A percentile compares a stretch with the other conserved stretches of the same genome.
Evolutionary conservation across 2,797 vertebrate species (phyloP).

Genomic region (Muraenolepis orangiensis): DNA sequence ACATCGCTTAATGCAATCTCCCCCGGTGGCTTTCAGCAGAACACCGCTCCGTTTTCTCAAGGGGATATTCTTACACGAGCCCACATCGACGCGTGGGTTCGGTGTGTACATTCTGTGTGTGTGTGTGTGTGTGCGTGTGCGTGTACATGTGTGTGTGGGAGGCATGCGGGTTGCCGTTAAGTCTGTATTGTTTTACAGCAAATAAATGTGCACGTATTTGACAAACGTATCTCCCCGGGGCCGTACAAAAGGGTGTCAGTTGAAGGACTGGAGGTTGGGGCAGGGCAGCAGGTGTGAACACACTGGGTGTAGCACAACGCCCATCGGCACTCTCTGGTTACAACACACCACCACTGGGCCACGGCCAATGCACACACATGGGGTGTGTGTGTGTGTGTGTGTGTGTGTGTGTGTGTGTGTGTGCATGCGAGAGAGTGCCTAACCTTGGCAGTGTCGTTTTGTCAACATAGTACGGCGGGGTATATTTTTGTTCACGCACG

Average conservation of each 20-base stretch:
- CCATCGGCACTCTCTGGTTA: conserved; percentile 25
- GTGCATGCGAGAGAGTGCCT: conserved; percentile 30
- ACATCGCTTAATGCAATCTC: conserved; percentile 69
- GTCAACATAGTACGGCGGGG: conserved; percentile 34
- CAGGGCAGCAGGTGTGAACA: conserved; percentile 14
- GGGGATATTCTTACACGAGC: conserved; percentile 69
- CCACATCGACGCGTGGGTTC: conserved; percentile 24
- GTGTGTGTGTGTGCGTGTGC: conserved; percentile 8
- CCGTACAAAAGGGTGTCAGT: not conserved
- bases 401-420: too few species aligned
- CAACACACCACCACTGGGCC: conserved; percentile 43
- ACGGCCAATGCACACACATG: conserved; percentile 24
- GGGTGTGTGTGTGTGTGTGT: too few species aligned
- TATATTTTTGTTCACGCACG: not conserved
- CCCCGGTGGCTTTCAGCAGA: conserved; percentile 57
- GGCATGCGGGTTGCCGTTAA: conserved; percentile 13
- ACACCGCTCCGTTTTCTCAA: conserved; percentile 60
- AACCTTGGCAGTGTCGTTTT: conserved; percentile 37
- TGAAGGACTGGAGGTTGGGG: not conserved
- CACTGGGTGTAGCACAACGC: conserved; percentile 21
- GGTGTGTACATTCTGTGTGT: conserved; percentile 11
- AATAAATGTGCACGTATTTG: conserved; percentile 1
- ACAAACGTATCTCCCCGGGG: not conserved
- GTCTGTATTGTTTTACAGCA: conserved; percentile 29
- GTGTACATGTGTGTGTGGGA: conserved; percentile 13